Evolutionary conservation across 2,797 vertebrate genomes (phyloP), one percentile per base, ranked within the genome.

Genomic region (Danio aesculapii): DNA sequence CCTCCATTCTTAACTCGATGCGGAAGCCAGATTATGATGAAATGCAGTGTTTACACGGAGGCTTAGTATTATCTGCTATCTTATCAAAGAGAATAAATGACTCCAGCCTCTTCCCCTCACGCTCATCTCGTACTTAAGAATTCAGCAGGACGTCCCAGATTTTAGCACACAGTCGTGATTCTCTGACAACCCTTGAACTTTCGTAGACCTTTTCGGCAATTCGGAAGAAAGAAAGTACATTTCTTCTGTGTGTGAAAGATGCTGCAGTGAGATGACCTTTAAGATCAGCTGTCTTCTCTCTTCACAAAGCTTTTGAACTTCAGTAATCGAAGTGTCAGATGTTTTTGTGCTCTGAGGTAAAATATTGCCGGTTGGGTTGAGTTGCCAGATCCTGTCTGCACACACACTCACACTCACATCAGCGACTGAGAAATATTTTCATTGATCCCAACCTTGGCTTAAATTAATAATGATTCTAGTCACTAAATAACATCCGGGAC

Each of bases 381-480:
- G 49, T 64, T 49, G 72, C 63, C 49, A 55, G 53, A 55, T 59
- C 63, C 39, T 1, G 30, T 58, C 61, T 66, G 53, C 30, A 21
- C 71, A 30, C 1, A 21, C 68, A 39, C 52, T 11, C 39, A 59
- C 13, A 50, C 19, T 30, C 58, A 8, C 8, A 2, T 14, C 47
- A 86, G 88, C 74, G 84, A 52, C 80, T 43, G 8, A 49, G 72
- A 11, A 41, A 66, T 75, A 41, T 74, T 81, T 84, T 75, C 77
- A 92, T 90, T 81, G 87, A 93, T 92, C 82, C 81, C 81, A 81
- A 85, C 77, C 84, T 91, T 86, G 81, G 75, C 84, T 91, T 91
- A 87, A 93, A 93, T 93, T 90, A 93, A 89, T 77, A 59, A 84
- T 81, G 85, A 87, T 78, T 87, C 71, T 76, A 76, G 78, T 87